A percentile compares a stretch with the other conserved stretches of the same genome.
Conservation (phyloP, 2,888 invertebrate species). For the Hydriomena furcata region DNA sequence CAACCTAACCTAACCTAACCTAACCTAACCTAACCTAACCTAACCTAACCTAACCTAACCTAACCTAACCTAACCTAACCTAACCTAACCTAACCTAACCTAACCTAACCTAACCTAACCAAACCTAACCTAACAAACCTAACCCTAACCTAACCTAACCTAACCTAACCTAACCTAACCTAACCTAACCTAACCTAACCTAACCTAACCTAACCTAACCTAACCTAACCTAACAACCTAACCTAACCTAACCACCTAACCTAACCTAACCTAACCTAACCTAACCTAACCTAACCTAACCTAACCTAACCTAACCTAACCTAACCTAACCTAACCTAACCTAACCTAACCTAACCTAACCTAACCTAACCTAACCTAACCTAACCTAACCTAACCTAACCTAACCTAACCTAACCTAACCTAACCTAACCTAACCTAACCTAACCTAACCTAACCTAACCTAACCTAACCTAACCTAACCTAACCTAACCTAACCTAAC, state of each 20-base stretch:
- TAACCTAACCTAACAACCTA: conserved; percentile 30
- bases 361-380: conserved; percentile 25
- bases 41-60: conserved; percentile 28
- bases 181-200: conserved; percentile 28
- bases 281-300: conserved; percentile 33
- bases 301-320: conserved; percentile 27
- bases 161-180: conserved; percentile 31
- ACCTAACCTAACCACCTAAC: conserved; percentile 12
- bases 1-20: conserved; percentile 32
- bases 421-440: conserved; percentile 24
- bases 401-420: conserved; percentile 25
- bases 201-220: conserved; percentile 28
- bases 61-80: conserved; percentile 33
- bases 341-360: conserved; percentile 23
- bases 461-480: conserved; percentile 23
- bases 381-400: conserved; percentile 27
- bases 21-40: conserved; percentile 26
- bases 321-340: conserved; percentile 26
- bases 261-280: conserved; percentile 22
- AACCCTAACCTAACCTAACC: conserved; percentile 38
- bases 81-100: conserved; percentile 33
- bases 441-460: conserved; percentile 26
- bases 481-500: conserved; percentile 19
- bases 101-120: conserved; percentile 31
- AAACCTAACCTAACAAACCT: conserved; percentile 36